Percentiles rank a stretch among this genome's conserved stretches.
Evolutionary conservation across 2,888 invertebrate genomes (phyloP).

Genomic region (Therioaphis trifolii): DNA sequence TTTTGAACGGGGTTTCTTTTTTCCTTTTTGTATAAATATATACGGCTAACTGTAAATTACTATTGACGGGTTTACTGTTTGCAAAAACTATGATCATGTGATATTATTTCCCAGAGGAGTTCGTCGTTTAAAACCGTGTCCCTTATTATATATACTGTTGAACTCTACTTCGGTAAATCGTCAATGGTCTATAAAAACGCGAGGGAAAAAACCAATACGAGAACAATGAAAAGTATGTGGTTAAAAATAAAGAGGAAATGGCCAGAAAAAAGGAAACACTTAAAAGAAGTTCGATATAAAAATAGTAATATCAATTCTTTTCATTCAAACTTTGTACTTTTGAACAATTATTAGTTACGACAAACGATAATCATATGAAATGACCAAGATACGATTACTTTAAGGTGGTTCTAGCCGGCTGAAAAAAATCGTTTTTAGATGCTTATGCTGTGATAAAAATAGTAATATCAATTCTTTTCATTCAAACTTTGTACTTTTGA

Average conservation of each 20-base stretch:
- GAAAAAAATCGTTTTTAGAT: background rate
- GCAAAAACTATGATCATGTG: conserved; percentile 45
- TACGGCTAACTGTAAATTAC: conserved; percentile 45
- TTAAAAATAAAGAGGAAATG: conserved; percentile 22
- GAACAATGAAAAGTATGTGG: conserved; percentile 14
- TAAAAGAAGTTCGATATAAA: too few relatives aligned
- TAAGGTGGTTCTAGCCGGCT: background rate
- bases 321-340: too few relatives aligned
- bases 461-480: too few relatives aligned
- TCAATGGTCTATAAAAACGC: conserved; percentile 43
- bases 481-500: too few relatives aligned
- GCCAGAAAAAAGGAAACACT: too few relatives aligned
- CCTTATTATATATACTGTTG: conserved; percentile 37
- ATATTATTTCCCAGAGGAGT: conserved; percentile 54
- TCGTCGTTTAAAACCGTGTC: conserved; percentile 46
- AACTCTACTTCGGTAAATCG: conserved; percentile 50
- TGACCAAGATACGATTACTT: too few relatives aligned
- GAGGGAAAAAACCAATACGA: background rate
- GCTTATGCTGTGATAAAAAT: background rate
- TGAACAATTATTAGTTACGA: too few relatives aligned
- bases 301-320: too few relatives aligned
- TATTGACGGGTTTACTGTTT: conserved; percentile 45
- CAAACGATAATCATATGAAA: too few relatives aligned
- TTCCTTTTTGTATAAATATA: too few relatives aligned
- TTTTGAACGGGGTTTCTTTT: background rate